Evolutionary conservation across 2,113 vertebrate species (phyloP).

Genomic region (Aptenodytes patagonicus): DNA sequence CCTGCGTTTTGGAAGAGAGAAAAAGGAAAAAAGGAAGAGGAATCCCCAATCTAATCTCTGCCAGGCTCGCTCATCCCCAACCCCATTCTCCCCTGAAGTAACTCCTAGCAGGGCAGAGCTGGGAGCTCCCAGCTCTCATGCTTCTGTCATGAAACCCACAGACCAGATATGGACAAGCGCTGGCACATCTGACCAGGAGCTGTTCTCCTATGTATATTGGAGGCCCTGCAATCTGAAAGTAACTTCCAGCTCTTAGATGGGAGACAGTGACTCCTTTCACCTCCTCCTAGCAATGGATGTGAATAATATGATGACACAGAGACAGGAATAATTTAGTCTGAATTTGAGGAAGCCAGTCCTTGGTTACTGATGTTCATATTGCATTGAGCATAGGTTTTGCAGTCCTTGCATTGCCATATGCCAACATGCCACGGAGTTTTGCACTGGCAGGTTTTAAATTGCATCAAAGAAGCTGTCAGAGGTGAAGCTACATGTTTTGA

Average conservation of each 20-base stretch:
- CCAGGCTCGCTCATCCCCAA: rapidly evolving
- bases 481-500: neutral
- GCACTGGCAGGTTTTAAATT: neutral
- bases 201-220: neutral
- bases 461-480: neutral
- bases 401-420: neutral
- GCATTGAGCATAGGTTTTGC: neutral
- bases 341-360: neutral
- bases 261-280: neutral
- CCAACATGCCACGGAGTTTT: neutral
- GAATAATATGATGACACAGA: neutral
- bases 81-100: neutral
- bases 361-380: neutral
- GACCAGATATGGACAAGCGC: neutral
- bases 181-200: rapidly evolving
- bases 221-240: neutral
- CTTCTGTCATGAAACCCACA: neutral
- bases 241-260: neutral
- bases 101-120: neutral
- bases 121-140: neutral
- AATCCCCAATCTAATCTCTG: neutral
- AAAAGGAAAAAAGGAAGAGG: neutral
- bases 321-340: neutral
- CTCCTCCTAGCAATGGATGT: neutral
- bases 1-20: neutral